Conservation (phyloP, 2,797 vertebrate genomes). For the Eulemur albifrons region DNA sequence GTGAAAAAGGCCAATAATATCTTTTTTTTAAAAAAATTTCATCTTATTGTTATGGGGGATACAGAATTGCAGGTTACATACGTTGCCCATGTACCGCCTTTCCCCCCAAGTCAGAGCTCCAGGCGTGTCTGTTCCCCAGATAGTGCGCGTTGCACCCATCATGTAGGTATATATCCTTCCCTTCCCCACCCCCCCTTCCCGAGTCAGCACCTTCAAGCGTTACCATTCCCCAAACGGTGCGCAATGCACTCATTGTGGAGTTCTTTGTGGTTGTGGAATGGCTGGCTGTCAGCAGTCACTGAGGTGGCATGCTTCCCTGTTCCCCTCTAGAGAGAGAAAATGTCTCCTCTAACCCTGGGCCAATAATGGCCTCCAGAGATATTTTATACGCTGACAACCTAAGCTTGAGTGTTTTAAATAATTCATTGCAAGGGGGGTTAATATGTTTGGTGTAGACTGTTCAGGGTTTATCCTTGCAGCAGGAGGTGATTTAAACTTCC, state of each 20-base stretch:
- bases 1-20: neutral
- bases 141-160: too few relatives aligned
- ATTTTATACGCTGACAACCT: neutral
- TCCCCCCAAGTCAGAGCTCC: too few relatives aligned
- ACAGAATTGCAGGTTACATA: too few relatives aligned
- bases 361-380: neutral
- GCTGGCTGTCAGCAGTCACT: neutral
- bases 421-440: neutral
- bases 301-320: neutral
- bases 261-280: neutral
- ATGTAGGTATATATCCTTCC: too few relatives aligned
- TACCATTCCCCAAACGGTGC: too few relatives aligned
- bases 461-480: neutral
- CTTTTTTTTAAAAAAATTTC: neutral
- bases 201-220: too few relatives aligned
- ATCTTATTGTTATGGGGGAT: too few relatives aligned
- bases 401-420: neutral
- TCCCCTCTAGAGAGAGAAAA: neutral
- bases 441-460: neutral
- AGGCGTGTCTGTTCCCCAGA: too few relatives aligned
- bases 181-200: too few relatives aligned
- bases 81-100: too few relatives aligned
- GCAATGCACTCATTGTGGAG: neutral
- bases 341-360: neutral
- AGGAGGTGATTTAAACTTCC: neutral